Conservation (phyloP, 1,140 invertebrate genomes). For the Brevipalpus yothersi region DNA sequence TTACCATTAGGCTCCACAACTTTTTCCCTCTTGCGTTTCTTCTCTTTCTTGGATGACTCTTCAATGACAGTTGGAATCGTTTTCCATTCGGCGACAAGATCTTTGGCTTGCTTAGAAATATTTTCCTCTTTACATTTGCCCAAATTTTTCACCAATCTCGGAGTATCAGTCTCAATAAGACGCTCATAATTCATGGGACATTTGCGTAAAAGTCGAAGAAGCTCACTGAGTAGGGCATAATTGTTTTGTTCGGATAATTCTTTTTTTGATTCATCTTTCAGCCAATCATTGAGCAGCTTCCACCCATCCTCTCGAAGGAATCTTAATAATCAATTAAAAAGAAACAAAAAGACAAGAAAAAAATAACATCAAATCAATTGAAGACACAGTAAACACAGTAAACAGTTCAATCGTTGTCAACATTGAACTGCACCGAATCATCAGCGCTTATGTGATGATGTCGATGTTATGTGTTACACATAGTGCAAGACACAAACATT, state of each 20-base stretch:
- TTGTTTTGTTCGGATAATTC: slow-evolving; percentile 33
- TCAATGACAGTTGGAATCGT: slow-evolving; percentile 1
- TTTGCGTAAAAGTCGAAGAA: slow-evolving; percentile 49
- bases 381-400: slow-evolving; percentile 15
- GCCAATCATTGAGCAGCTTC: slow-evolving; percentile 61
- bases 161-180: slow-evolving; percentile 66
- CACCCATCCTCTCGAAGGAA: slow-evolving; percentile 75
- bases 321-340: slow-evolving; percentile 19
- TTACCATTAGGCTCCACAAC: background rate
- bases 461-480: background rate
- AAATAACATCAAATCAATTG: no score
- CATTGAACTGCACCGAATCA: no score
- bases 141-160: slow-evolving; percentile 50
- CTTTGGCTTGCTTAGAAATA: slow-evolving; percentile 7
- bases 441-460: background rate
- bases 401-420: background rate
- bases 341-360: slow-evolving; percentile 3
- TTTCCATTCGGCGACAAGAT: slow-evolving; percentile 8
- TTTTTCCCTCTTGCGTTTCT: slow-evolving; percentile 2
- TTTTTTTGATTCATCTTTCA: slow-evolving; percentile 46
- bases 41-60: slow-evolving; percentile 1
- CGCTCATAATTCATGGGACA: slow-evolving; percentile 68
- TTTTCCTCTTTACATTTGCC: slow-evolving; percentile 4
- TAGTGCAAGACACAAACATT: no score
- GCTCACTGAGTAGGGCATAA: slow-evolving; percentile 54